phyloP scores from a whole-genome alignment of 2,113 vertebrate species.

The Rhea pennata region DNA sequence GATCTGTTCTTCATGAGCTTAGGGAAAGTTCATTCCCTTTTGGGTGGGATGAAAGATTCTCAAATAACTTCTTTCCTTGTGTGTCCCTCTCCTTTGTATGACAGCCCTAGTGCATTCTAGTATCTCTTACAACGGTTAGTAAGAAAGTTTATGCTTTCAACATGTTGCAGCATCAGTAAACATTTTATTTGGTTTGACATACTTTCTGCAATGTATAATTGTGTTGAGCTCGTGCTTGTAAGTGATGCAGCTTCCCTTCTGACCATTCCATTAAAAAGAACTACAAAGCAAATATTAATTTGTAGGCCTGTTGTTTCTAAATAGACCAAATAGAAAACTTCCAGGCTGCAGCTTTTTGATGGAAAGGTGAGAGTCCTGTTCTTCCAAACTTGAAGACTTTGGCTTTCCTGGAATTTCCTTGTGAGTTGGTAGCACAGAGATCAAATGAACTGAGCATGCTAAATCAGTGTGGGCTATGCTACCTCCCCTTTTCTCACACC shows the following conservation, averaged over 20 bases:
- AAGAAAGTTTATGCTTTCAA: rapidly evolving
- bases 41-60: neutral
- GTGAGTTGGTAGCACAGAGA: neutral
- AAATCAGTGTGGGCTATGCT: neutral
- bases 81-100: neutral
- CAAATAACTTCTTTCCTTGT: rapidly evolving
- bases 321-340: neutral
- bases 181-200: rapidly evolving
- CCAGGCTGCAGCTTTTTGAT: neutral
- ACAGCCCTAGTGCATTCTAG: neutral
- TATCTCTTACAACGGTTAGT: neutral
- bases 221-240: neutral
- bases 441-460: neutral
- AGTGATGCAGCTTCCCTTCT: neutral
- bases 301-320: neutral
- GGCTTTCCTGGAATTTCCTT: neutral
- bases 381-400: neutral
- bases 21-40: neutral
- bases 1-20: neutral
- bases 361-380: neutral
- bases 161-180: rapidly evolving
- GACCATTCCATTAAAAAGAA: neutral
- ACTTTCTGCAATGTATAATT: no score
- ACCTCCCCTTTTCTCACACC: neutral
- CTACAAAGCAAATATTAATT: rapidly evolving